Evolutionary conservation across 2,888 invertebrate species (phyloP).

Genomic region (Lamellibrachia columna): DNA sequence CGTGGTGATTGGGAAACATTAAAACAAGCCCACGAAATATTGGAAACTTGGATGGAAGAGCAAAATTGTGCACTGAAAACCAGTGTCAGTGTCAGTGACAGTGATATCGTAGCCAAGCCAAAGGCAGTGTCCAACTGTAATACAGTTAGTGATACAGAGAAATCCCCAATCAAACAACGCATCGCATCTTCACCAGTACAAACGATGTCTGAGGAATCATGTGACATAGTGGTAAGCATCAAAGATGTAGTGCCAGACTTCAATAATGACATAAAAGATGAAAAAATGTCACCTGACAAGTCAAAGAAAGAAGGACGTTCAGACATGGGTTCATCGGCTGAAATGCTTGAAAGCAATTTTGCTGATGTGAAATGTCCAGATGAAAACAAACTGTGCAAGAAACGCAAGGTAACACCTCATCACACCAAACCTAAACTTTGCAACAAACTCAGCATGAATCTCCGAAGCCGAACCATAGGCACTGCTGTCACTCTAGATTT

Average conservation of each 20-base stretch:
- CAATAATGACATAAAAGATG: background rate
- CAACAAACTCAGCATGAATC: background rate
- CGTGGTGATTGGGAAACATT: background rate
- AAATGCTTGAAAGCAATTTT: background rate
- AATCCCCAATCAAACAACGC: background rate
- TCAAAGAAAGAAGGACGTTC: background rate
- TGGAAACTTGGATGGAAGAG: background rate
- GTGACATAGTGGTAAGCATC: background rate
- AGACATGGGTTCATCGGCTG: background rate
- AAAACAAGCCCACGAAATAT: background rate
- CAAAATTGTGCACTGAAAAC: background rate
- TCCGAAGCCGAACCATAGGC: background rate
- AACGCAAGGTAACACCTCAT: background rate
- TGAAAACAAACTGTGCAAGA: constrained; percentile 5
- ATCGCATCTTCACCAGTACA: background rate
- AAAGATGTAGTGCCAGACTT: background rate
- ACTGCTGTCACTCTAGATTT: background rate
- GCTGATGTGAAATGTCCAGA: background rate
- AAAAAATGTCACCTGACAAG: background rate
- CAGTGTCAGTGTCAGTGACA: background rate
- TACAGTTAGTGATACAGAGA: background rate
- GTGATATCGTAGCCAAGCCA: background rate
- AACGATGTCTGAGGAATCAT: background rate
- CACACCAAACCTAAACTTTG: background rate
- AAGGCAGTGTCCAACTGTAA: background rate